Evolutionary conservation across 2,888 invertebrate species (phyloP).

Genomic region (Agonopterix alstromeriana): DNA sequence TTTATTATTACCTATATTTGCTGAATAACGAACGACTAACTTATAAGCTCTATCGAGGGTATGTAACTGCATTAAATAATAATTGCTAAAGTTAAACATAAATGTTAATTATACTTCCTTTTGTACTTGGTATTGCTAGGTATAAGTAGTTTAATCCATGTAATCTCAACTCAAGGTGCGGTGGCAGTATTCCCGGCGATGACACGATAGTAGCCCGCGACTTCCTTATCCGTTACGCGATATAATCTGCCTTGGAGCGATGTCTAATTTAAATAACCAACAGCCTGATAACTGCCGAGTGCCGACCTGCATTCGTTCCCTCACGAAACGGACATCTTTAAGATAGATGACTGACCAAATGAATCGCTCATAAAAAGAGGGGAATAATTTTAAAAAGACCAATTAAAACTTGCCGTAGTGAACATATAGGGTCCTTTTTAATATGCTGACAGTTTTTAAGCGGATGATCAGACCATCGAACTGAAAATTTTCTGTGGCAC

Average conservation of each 20-base stretch:
- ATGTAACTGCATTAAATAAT: too few relatives aligned
- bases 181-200: slow-evolving; percentile 38
- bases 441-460: too few relatives aligned
- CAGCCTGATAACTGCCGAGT: slow-evolving; percentile 37
- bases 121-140: too few relatives aligned
- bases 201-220: slow-evolving; percentile 49
- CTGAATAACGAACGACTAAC: too few relatives aligned
- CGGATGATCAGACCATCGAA: too few relatives aligned
- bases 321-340: slow-evolving; percentile 42
- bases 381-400: slow-evolving; percentile 21
- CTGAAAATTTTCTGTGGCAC: too few relatives aligned
- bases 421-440: too few relatives aligned
- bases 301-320: slow-evolving; percentile 44
- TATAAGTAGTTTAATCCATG: background rate
- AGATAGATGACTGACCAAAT: slow-evolving; percentile 22
- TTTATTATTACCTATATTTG: too few relatives aligned
- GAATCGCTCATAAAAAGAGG: slow-evolving; percentile 21
- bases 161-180: slow-evolving; percentile 7
- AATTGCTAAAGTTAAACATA: too few relatives aligned
- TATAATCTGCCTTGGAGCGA: slow-evolving; percentile 51
- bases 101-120: too few relatives aligned
- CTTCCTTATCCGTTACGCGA: slow-evolving; percentile 66
- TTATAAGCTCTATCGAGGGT: too few relatives aligned
- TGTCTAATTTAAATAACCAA: slow-evolving; percentile 63
- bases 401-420: slow-evolving; percentile 10